Evolutionary conservation across 1,140 invertebrate species (phyloP).

Genomic region (Plectrocnemia conspersa): DNA sequence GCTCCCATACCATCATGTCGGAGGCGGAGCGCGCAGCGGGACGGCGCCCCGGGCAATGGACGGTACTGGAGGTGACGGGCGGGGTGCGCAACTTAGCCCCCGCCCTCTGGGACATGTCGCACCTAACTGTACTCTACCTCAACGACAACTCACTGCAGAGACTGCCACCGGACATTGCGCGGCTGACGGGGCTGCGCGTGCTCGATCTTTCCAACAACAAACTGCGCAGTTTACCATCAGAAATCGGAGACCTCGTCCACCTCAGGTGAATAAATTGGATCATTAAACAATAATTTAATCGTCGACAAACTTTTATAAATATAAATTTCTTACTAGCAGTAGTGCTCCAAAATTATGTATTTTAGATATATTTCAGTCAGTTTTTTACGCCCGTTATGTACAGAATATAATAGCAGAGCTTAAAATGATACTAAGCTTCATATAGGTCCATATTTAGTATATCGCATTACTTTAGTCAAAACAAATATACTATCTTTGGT

Average conservation of each 20-base stretch:
- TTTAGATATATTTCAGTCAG: too few species aligned
- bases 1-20: conserved; percentile 87
- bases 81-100: conserved; percentile 89
- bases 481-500: too few species aligned
- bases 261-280: conserved; percentile 73
- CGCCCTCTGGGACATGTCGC: conserved; percentile 81
- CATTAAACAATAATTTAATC: too few species aligned
- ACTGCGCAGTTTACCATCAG: conserved; percentile 85
- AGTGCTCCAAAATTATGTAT: too few species aligned
- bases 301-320: too few species aligned
- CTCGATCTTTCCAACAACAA: conserved; percentile 94
- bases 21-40: conserved; percentile 85
- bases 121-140: conserved; percentile 89
- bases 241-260: conserved; percentile 91
- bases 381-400: too few species aligned
- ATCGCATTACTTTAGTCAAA: too few species aligned
- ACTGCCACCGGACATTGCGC: conserved; percentile 83
- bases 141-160: conserved; percentile 90
- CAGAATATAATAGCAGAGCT: too few species aligned
- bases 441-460: too few species aligned
- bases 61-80: conserved; percentile 77
- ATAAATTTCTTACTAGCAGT: too few species aligned
- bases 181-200: conserved; percentile 74
- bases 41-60: conserved; percentile 88
- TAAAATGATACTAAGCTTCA: too few species aligned